Conservation (phyloP, 2,113 vertebrate species). For the Macroglossus sobrinus region DNA sequence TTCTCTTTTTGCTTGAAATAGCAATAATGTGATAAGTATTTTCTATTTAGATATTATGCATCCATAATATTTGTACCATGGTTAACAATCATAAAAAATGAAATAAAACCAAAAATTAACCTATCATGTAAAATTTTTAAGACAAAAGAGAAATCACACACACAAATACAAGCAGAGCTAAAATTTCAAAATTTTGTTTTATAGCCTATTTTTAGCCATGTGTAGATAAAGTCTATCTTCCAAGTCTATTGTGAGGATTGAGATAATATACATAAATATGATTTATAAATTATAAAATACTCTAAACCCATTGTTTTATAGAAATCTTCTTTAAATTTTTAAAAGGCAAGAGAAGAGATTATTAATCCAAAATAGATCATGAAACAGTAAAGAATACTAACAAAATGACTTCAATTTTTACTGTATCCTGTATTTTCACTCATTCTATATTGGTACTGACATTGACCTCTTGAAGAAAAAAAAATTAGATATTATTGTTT, state of each 20-base stretch:
- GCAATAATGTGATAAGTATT: not conserved
- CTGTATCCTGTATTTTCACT: not conserved
- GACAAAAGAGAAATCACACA: not conserved
- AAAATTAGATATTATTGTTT: not conserved
- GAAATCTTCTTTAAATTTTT: not conserved
- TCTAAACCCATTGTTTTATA: not conserved
- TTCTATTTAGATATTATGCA: not conserved
- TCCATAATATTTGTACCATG: not conserved
- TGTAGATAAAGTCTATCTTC: not conserved
- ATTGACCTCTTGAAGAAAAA: not conserved
- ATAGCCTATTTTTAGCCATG: not conserved
- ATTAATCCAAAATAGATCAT: not conserved
- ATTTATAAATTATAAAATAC: not conserved
- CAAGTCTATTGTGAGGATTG: not conserved
- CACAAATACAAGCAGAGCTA: not conserved
- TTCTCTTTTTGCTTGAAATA: not conserved
- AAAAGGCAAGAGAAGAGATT: not conserved
- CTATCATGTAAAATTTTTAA: rapidly evolving
- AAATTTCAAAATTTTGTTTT: not conserved
- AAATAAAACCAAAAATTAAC: not conserved
- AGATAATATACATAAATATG: not conserved
- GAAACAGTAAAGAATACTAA: not conserved
- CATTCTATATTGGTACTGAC: not conserved
- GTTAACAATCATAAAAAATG: not conserved
- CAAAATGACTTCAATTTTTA: not conserved